Evolutionary conservation across 2,888 invertebrate genomes (phyloP).

Genomic region (Silvanus unidentatus): DNA sequence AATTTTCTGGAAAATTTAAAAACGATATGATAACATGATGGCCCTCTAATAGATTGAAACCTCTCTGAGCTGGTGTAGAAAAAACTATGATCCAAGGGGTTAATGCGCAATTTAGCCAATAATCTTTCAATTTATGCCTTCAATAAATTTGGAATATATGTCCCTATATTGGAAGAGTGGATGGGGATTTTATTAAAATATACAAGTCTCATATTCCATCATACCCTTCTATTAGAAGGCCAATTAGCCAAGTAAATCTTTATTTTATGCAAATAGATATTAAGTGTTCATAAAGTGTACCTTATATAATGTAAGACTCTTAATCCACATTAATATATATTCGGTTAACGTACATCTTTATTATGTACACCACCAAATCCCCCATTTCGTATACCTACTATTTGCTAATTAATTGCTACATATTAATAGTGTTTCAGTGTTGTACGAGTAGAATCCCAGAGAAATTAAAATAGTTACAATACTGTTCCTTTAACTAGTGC

Average conservation of each 20-base stretch:
- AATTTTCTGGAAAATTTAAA: too few relatives aligned
- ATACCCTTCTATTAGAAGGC: constrained; percentile 17
- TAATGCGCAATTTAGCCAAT: too few relatives aligned
- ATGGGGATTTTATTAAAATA: neutral
- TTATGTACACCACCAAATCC: constrained; percentile 5
- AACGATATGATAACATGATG: too few relatives aligned
- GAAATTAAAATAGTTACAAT: constrained; percentile 7
- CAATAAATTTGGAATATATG: too few relatives aligned
- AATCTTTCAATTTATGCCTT: too few relatives aligned
- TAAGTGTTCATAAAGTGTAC: constrained; percentile 20
- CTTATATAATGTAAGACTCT: constrained; percentile 7
- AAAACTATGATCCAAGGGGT: too few relatives aligned
- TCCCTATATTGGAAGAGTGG: too few relatives aligned
- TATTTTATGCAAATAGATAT: constrained; percentile 23
- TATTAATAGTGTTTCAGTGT: constrained; percentile 7
- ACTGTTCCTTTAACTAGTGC: constrained; percentile 3
- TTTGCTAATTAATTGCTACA: constrained; percentile 11
- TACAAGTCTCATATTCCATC: constrained; percentile 18
- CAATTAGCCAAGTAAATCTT: constrained; percentile 22
- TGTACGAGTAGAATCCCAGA: constrained; percentile 6
- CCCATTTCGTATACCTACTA: constrained; percentile 7
- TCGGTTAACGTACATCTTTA: neutral
- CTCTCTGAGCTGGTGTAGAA: too few relatives aligned
- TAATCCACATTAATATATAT: constrained; percentile 10
- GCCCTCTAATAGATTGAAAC: too few relatives aligned